Base-by-base conservation (phyloP, 1,140 invertebrate genomes). In the Elymnias hypermnestra region DNA sequence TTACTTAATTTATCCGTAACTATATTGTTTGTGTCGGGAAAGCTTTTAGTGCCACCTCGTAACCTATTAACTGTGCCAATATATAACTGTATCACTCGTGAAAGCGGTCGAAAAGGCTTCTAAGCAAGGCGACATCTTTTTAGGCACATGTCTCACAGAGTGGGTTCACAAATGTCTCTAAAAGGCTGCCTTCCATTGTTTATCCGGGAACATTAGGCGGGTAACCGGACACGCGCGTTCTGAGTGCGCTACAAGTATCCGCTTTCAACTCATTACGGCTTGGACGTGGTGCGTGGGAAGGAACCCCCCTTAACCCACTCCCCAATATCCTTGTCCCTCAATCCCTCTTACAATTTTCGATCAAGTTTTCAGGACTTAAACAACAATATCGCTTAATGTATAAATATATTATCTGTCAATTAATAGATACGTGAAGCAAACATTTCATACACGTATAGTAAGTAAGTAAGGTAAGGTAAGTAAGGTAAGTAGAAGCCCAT, bases 211-310 rank as follows among this genome's bases (percentile, higher is more conserved):
- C 81, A 84, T 84, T 84, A 84, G 77, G 75, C 77, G 81, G 75
- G 81, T 82, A 84, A 82, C 77, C 77, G 81, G 75, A 82, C 77
- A 82, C 77, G 75, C 74, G 69, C 81, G 70, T 65, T 59, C 75
- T 84, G 81, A 84, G 77, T 82, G 79, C 79, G 81, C 75, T 84
- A 84, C 77, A 84, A 84, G 79, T 84, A 84, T 84, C 79, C 75
- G 79, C 79, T 83, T 84, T 84, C 81, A 84, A 84, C 81, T 84
- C 81, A 84, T 84, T 84, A 84, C 77, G 63, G 77, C 60, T 72
- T 63, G 76, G 75, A 82, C 79, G 77, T 79, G 75, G 77, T 83
- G 79, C 79, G 79, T 81, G 72, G 79, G 74, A 63, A 46, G 73
- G 23, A 47, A 15, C 60, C 50, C 57, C 51, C 62, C 59, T 9